phyloP scores from a whole-genome alignment of 2,888 invertebrate genomes.

The Spodoptera exigua region DNA sequence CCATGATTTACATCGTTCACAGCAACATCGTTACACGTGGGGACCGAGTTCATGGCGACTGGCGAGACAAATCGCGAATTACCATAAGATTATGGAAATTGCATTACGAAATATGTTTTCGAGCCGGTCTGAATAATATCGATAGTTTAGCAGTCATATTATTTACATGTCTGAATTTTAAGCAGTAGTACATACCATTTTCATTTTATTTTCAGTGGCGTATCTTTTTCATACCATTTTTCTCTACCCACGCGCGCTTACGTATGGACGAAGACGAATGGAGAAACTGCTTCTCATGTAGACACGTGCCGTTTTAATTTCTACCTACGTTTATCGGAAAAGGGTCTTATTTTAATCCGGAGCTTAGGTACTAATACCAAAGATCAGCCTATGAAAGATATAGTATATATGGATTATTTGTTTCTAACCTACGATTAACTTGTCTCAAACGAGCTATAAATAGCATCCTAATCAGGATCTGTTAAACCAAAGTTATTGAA shows the following conservation, averaged over 20 bases:
- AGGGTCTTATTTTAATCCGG: no score
- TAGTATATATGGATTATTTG: background rate
- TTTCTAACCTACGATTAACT: no score
- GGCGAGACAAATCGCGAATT: slow-evolving; percentile 50
- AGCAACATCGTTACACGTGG: slow-evolving; percentile 55
- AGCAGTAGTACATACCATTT: background rate
- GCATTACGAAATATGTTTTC: slow-evolving; percentile 51
- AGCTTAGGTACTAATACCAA: background rate
- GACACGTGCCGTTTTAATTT: no score
- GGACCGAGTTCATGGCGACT: slow-evolving; percentile 55
- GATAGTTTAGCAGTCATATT: slow-evolving; percentile 11
- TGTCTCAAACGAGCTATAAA: no score
- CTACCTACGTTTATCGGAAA: no score
- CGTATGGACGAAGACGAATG: no score
- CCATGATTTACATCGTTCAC: slow-evolving; percentile 41
- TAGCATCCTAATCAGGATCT: no score
- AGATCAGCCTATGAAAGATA: background rate
- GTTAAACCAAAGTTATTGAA: no score
- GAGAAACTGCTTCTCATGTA: no score
- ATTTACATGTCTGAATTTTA: slow-evolving; percentile 32
- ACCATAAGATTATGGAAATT: slow-evolving; percentile 53
- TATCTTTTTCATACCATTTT: no score
- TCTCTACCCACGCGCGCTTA: no score
- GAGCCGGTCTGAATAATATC: slow-evolving; percentile 36
- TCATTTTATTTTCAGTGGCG: no score